Base-by-base conservation (phyloP, 2,888 invertebrate genomes). In the Ariolimax columbianus region DNA sequence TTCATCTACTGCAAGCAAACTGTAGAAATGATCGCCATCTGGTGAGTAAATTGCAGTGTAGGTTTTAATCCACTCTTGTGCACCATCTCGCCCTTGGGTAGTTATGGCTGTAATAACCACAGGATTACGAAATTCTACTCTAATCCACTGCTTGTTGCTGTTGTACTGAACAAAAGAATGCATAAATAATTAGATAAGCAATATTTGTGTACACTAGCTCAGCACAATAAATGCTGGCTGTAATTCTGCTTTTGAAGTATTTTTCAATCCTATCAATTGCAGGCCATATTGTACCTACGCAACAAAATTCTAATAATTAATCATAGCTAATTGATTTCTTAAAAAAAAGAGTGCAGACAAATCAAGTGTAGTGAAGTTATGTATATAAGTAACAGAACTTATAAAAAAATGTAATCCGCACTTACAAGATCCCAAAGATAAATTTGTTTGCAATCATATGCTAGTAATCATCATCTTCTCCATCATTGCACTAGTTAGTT, bases 131-230 rank as follows among this genome's bases (percentile, higher is more conserved):
- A 80, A 70, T 33, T 11, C 33, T 26, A 80, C 70, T 47, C n/a
- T 47, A 40, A 80, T 80, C 80, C 80, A 80, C 80, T 68, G 68
- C 4, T 43, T 68, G 30, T 70, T 43, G 70, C 70, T 51, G 26
- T 68, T 70, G 19, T 80, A 19, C 80, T 80, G 33, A 70, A 38
- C 19, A 17, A 38, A 9, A 38, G 55, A 55, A 55, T 55, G 23
- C 3, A 55, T 23, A 55, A 6, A 55, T 17, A 23, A 11, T 55
- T 55, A 55, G 55, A 55, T 7, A 55, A 2, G 17, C 17, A 23
- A 55, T 14, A 23, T 55, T 14, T 47, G 47, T 47, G 7, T 47
- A n/a, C n/a, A n/a, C n/a, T n/a, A n/a, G n/a, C n/a, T n/a, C n/a
- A n/a, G n/a, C n/a, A n/a, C n/a, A n/a, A n/a, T n/a, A n/a, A n/a